A percentile compares a stretch with the other conserved stretches of the same genome.
Conservation (phyloP, 2,797 vertebrate genomes). For the Xenopus petersii region DNA sequence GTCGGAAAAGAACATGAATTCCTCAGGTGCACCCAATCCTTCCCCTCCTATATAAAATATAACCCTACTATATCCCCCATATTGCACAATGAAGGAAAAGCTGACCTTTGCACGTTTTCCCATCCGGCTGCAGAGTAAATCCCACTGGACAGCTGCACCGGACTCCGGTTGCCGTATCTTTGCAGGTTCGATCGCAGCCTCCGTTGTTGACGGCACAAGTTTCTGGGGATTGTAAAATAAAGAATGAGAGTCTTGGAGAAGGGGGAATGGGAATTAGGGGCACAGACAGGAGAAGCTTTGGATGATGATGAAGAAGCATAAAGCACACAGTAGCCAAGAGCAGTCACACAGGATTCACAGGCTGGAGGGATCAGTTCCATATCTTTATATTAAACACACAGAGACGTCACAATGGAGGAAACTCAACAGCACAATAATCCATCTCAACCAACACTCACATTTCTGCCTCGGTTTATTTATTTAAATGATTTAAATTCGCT, state of each 20-base stretch:
- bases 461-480: neutral
- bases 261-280: neutral
- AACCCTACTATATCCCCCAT: too few species aligned
- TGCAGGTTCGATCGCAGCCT: conserved; percentile 94
- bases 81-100: conserved; percentile 7
- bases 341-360: neutral
- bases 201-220: conserved; percentile 97
- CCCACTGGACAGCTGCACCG: conserved; percentile 95
- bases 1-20: too few species aligned
- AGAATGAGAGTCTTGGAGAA: conserved; percentile 29
- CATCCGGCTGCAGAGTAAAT: conserved; percentile 92
- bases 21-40: too few species aligned
- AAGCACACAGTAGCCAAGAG: too few species aligned
- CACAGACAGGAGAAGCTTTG: neutral
- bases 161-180: conserved; percentile 94
- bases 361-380: neutral
- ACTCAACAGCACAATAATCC: neutral
- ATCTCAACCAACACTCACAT: neutral
- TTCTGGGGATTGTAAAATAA: conserved; percentile 73
- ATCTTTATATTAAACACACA: neutral
- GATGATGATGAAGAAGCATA: too few species aligned
- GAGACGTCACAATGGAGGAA: neutral
- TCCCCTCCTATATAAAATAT: too few species aligned
- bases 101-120: conserved; percentile 99
- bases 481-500: neutral